Base-by-base conservation (phyloP, 2,888 invertebrate genomes). In the Buathra laborator region DNA sequence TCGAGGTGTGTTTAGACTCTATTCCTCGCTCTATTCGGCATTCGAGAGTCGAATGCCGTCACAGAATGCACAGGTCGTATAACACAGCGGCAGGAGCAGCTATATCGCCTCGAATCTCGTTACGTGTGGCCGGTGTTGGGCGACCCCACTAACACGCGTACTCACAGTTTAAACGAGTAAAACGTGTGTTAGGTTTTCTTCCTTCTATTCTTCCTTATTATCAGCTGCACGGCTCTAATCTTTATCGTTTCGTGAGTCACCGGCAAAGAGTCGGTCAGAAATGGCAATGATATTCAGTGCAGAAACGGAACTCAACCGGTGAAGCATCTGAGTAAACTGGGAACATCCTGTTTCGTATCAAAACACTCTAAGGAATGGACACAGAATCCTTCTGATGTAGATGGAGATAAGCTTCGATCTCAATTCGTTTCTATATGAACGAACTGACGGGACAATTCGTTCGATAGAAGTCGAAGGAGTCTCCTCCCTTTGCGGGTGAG, bases 401-500 rank as follows among this genome's bases (percentile, higher is more conserved):
- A n/a, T n/a, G 51, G 32, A 19, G 70, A 70, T 32, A 24, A 14
- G 14, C 12, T 16, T 67, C 67, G 16, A 68, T 77, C 43, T 67
- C 53, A 29, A 67, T 67, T 24, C 64, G 76, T 43, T 43, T 32
- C 56, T 37, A 37, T 5, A 12, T 29, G 43, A 67, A 56, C 56
- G 43, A 77, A 56, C 67, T 67, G 67, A 67, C 76, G 51, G 53
- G 29, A 32, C 51, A 37, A 56, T 62, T 62, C 37, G 66, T 51
- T 19, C 7, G 56, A 48, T 37, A 44, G 24, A 53, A 77, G 44
- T 14, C n/a, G 16, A 62, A 75, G 83, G 59, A 80, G 87, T 87
- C 86, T 24, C 14, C 62, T 24, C 29, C 29, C 87, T 86, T 84
- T 87, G 83, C 87, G 88, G 80, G 72, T 72, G 84, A 72, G 87